Evolutionary conservation across 2,888 invertebrate species (phyloP).

Genomic region (Neocrepidodera transversa): DNA sequence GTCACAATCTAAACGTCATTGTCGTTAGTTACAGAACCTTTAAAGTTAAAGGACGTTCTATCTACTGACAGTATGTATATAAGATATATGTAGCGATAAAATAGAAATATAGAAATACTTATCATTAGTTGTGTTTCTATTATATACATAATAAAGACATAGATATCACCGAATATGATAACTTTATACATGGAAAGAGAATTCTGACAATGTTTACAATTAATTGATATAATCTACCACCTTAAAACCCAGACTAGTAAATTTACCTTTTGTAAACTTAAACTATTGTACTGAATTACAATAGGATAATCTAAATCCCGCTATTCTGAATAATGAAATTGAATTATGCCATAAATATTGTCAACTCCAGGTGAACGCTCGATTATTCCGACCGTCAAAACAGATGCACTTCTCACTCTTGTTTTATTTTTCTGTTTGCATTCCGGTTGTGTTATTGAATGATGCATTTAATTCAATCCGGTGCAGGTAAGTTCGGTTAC

Average conservation of each 20-base stretch:
- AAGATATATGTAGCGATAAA: no score
- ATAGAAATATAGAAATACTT: no score
- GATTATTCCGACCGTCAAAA: constrained; percentile 31
- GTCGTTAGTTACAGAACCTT: no score
- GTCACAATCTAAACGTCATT: no score
- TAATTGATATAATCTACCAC: not conserved
- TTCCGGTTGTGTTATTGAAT: not conserved
- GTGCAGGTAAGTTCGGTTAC: no score
- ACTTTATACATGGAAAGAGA: no score
- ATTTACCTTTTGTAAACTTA: not conserved
- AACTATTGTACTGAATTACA: not conserved
- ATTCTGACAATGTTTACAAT: not conserved
- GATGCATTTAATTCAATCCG: no score
- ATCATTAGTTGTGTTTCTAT: no score
- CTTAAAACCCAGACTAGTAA: not conserved
- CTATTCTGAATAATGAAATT: constrained; percentile 43
- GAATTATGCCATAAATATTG: constrained; percentile 46
- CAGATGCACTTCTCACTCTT: constrained; percentile 22
- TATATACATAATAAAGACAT: no score
- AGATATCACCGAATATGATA: no score
- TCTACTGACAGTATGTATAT: no score
- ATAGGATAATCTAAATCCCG: constrained; percentile 5
- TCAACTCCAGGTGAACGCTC: constrained; percentile 44
- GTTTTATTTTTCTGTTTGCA: not conserved
- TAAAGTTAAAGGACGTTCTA: no score